Conservation (phyloP, 2,888 invertebrate genomes). For the Xestoiulus laeticollis region DNA sequence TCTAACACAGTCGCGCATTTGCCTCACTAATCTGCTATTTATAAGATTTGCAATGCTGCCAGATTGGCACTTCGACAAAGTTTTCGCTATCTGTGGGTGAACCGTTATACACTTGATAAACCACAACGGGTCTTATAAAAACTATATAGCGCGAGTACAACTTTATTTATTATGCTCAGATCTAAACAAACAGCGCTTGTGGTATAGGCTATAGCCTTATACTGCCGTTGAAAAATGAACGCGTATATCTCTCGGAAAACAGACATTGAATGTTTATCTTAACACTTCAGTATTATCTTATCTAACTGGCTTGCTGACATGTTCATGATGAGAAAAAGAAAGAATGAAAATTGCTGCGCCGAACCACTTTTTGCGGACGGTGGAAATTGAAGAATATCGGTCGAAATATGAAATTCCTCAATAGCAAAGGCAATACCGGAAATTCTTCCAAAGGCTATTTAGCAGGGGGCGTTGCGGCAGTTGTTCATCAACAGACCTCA, state of each 20-base stretch:
- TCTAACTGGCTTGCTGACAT: slow-evolving; percentile 34
- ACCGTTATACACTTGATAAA: slow-evolving; percentile 11
- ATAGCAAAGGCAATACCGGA: slow-evolving; percentile 24
- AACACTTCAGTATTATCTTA: slow-evolving; percentile 16
- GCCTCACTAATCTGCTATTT: neutral
- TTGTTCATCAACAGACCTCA: neutral
- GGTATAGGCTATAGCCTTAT: neutral
- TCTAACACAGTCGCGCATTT: neutral
- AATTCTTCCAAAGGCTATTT: slow-evolving; percentile 24
- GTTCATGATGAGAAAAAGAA: slow-evolving; percentile 21
- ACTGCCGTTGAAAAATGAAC: neutral
- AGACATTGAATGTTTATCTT: slow-evolving; percentile 38
- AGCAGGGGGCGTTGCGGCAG: neutral
- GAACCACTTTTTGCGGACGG: neutral
- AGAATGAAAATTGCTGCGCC: neutral
- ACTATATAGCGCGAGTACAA: neutral
- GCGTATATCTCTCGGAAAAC: neutral
- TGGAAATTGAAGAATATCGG: slow-evolving; percentile 27
- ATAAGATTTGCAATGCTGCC: slow-evolving; percentile 30
- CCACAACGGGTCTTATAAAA: neutral
- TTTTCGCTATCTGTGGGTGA: neutral
- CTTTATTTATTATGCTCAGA: neutral
- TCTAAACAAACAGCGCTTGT: neutral
- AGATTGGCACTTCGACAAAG: neutral
- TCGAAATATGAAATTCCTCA: slow-evolving; percentile 20